These are phyloP conservation scores for Gnatocerus cornutus DNA, from an alignment of 2,888 invertebrate genomes.

Conservation along the genomic window DNA sequence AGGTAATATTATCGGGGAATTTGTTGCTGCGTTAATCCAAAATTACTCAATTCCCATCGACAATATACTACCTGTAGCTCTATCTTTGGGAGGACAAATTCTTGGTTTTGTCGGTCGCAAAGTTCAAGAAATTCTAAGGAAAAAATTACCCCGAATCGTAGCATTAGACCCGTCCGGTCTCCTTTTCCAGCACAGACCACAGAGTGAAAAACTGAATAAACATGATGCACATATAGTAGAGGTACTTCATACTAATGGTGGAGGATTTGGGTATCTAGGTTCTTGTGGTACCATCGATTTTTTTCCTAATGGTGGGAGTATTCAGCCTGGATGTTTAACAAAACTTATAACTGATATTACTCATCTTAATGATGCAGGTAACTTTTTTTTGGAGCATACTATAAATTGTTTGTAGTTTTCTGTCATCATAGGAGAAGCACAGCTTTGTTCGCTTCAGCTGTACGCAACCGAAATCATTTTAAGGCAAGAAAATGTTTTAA, in stretches of 20 bases:
- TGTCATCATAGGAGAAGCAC: not conserved
- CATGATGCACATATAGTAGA: not conserved
- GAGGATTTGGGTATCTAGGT: not conserved
- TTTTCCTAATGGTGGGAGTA: not conserved
- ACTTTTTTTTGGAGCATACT: not conserved
- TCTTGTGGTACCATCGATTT: not conserved
- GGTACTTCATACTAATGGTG: not conserved
- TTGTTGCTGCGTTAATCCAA: not conserved
- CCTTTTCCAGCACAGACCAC: not conserved
- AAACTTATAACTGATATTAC: not conserved
- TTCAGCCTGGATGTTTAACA: not conserved
- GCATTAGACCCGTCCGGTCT: not conserved
- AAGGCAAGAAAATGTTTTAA: not conserved
- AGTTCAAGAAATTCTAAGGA: not conserved
- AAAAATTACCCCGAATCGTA: not conserved
- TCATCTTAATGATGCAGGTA: not conserved
- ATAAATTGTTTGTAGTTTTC: not conserved
- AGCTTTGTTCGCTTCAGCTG: not conserved
- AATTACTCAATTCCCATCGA: not conserved
- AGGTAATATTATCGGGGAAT: not conserved
- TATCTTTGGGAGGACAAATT: not conserved
- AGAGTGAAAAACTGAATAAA: not conserved
- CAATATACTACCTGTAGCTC: not conserved
- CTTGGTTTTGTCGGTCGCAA: not conserved
- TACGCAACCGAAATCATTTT: not conserved